Percentiles rank a stretch among this genome's conserved stretches.
Evolutionary conservation across 2,797 vertebrate species (phyloP).

Genomic region (Gymnoscopelus microlampas): DNA sequence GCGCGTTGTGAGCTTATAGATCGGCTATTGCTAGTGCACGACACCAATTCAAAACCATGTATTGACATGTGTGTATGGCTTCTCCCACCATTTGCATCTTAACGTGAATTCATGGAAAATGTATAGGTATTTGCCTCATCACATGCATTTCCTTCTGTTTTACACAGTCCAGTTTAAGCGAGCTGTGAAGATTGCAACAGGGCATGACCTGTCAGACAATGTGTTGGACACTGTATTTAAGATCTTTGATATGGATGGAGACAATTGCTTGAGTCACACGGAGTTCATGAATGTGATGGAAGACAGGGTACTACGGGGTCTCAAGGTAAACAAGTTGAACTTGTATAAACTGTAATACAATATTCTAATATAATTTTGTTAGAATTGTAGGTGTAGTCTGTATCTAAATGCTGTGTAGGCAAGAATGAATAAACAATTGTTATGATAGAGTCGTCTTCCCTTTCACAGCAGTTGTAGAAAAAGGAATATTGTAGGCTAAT

Average conservation of each 20-base stretch:
- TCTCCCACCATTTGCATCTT: slow-evolving; percentile 3
- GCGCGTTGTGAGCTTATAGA: too few species aligned
- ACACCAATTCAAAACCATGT: too few species aligned
- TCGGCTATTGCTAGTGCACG: too few species aligned
- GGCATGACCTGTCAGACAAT: slow-evolving; percentile 92
- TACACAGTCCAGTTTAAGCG: slow-evolving; percentile 92
- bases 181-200: slow-evolving; percentile 94
- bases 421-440: too few species aligned
- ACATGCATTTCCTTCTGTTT: slow-evolving; percentile 14
- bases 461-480: too few species aligned
- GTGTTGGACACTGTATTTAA: slow-evolving; percentile 96
- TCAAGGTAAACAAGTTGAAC: slow-evolving; percentile 84
- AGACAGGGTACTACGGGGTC: slow-evolving; percentile 91
- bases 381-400: too few species aligned
- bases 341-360: background rate
- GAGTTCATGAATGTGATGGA: slow-evolving; percentile 94
- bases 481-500: too few species aligned
- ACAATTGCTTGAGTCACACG: slow-evolving; percentile 92
- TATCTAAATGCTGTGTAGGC: too few species aligned
- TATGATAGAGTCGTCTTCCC: too few species aligned
- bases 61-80: too few species aligned
- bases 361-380: too few species aligned
- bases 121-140: background rate
- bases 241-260: slow-evolving; percentile 96
- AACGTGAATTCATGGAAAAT: rapidly evolving